These are phyloP conservation scores for Eupithecia tripunctaria DNA, from an alignment of 2,888 invertebrate species.

Conservation along the genomic window DNA sequence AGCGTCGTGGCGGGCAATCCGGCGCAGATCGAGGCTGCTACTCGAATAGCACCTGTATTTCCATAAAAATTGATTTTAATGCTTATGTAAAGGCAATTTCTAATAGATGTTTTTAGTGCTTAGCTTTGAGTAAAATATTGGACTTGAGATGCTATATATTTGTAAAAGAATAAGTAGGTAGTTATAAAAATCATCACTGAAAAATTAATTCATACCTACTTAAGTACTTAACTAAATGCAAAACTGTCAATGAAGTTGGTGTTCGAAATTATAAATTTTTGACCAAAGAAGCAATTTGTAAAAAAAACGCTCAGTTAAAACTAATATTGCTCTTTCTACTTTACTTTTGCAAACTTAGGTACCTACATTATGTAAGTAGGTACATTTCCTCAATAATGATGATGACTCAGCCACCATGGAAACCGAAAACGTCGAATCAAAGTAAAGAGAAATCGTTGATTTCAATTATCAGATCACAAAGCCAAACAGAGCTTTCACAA, in stretches of 20 bases:
- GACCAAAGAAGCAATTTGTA: background rate
- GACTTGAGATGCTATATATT: background rate
- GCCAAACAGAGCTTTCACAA: constrained; percentile 39
- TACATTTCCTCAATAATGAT: background rate
- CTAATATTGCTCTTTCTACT: background rate
- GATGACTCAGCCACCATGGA: constrained; percentile 21
- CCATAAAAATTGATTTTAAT: constrained; percentile 51
- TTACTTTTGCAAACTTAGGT: background rate
- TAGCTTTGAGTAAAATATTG: background rate
- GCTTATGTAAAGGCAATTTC: constrained; percentile 45
- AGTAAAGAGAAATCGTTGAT: constrained; percentile 37
- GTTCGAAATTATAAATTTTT: background rate
- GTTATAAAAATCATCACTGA: background rate
- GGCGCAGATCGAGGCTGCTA: constrained; percentile 74
- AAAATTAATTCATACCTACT: background rate
- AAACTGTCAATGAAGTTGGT: background rate
- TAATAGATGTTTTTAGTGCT: constrained; percentile 30
- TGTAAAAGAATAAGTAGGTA: no score
- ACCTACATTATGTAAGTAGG: no score
- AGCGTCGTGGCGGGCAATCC: constrained; percentile 68
- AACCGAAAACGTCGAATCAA: constrained; percentile 25
- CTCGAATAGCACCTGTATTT: constrained; percentile 59
- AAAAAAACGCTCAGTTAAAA: background rate
- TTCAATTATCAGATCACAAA: constrained; percentile 31
- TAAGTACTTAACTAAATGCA: no score